Evolutionary conservation across 1,140 invertebrate species (phyloP), one percentile per base, ranked within the genome.

Genomic region (Orius insidiosus): DNA sequence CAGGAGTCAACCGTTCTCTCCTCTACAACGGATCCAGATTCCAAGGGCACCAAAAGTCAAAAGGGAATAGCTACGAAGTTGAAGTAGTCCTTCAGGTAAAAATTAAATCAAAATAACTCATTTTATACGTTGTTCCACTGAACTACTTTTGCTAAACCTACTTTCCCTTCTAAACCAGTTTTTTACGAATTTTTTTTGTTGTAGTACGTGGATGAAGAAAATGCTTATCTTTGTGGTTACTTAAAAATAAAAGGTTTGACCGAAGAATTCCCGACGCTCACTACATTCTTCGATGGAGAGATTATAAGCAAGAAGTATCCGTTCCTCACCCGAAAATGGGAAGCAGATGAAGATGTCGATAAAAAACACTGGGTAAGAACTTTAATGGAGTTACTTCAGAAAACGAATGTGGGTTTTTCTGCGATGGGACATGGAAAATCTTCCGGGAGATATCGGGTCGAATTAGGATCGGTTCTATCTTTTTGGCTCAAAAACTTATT

Each of bases 241-340:
- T 66, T 96, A 54, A 92, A 92, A 74, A 96, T 96, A 50, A 93
- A 89, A 67, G 89, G 89, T 45, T 66, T 96, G 37, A 96, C 90
- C 4, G 88, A 94, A 60, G 90, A 95, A 64, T 95, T 89, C 68
- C 90, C 90, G 8, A 93, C 84, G 15, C 60, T 90, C 19, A 95
- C 89, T 1, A 97, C 92, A 9, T 97, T 94, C 66, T 97, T 97
- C 63, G 89, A 97, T 68, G 92, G 89, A 14, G 90, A 97, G 74
- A 95, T 97, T 56, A 95, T 97, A 56, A 92, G 87, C 51, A 78
- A 83, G 59, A 90, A 88, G 63, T 89, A 92, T 72, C 89, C 89
- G 9, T 96, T 96, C 67, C 68, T 96, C 13, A 96, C 92, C 9
- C 70, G 90, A 58, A 96, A 96, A 64, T 94, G 89, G 89, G 89